Evolutionary conservation across 2,797 vertebrate species (phyloP).

Genomic region (Vireo griseus): DNA sequence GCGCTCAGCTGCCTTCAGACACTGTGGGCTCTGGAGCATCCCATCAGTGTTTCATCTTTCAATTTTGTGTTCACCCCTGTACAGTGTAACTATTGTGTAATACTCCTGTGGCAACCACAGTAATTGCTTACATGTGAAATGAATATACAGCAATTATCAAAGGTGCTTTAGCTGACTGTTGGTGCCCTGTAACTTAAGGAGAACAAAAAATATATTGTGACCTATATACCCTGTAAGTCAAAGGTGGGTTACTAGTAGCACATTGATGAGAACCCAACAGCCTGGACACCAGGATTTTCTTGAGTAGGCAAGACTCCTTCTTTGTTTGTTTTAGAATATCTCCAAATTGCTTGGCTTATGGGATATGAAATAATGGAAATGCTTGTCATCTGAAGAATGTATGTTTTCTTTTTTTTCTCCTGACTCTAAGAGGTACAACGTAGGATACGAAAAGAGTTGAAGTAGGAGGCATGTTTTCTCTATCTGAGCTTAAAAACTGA

Average conservation of each 20-base stretch:
- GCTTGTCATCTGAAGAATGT: neutral
- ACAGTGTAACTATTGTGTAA: neutral
- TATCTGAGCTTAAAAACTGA: neutral
- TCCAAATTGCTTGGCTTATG: neutral
- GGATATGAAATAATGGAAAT: neutral
- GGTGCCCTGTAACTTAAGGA: neutral
- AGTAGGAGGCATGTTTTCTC: neutral
- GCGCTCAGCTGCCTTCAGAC: neutral
- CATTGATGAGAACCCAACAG: neutral
- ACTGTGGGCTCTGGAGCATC: neutral
- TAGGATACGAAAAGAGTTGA: neutral
- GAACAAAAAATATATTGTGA: neutral
- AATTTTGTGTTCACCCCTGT: neutral
- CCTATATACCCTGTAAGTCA: neutral
- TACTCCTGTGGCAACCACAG: neutral
- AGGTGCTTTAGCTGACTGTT: neutral
- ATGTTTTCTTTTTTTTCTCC: rapidly evolving
- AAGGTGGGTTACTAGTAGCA: neutral
- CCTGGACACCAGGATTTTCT: neutral
- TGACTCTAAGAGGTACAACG: neutral
- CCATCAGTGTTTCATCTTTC: neutral
- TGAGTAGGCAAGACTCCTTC: neutral
- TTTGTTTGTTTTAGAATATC: neutral
- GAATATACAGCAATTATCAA: neutral
- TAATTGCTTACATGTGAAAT: neutral